Evolutionary conservation across 2,113 vertebrate genomes (phyloP), one percentile per base, ranked within the genome.

Genomic region (Amphiprion ocellaris): DNA sequence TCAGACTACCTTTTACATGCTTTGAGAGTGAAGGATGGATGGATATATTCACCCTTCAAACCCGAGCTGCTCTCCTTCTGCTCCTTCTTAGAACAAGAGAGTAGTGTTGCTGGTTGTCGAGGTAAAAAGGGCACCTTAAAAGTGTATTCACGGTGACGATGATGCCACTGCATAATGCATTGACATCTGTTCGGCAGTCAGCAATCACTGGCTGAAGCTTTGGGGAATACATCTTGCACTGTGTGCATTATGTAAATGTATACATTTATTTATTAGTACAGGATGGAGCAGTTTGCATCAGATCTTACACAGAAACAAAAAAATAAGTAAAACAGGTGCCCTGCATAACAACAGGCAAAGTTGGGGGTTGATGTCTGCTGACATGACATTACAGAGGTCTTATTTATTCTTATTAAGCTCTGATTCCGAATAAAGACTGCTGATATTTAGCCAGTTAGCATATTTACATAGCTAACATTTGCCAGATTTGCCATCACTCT

Each of bases 231-330:
- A 28, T 82, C 81, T 87, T 85, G 80, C 85, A 81, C 82, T 78
- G 83, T 87, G 83, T 86, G 74, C 83, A 81, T 91, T 88, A 89
- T 90, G 86, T 70, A 85, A 84, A 90, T 91, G 21, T 44, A 82
- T 89, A 65, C 85, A 90, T 90, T 71, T 87, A 91, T 89, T 82
- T 76, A 88, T 89, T 37, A 81, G 74, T 65, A 84, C 81, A 89
- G 70, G 75, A 78, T 77, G 74, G 41, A 80, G 71, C 53, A 41
- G 71, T 87, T 68, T 84, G 74, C 73, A 82, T 72, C 44, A 41
- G 49, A 79, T 65, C 26, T 5, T 21, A 67, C 41, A 50, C 33
- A 46, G 50, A 58, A 71, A 21, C 41, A 44, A 59, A 19, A 60
- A 74, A 52, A 19, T n/a, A 58, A 37, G 2, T 3, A 11, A 77